phyloP scores from a whole-genome alignment of 2,113 vertebrate species.

The Ursus arctos region DNA sequence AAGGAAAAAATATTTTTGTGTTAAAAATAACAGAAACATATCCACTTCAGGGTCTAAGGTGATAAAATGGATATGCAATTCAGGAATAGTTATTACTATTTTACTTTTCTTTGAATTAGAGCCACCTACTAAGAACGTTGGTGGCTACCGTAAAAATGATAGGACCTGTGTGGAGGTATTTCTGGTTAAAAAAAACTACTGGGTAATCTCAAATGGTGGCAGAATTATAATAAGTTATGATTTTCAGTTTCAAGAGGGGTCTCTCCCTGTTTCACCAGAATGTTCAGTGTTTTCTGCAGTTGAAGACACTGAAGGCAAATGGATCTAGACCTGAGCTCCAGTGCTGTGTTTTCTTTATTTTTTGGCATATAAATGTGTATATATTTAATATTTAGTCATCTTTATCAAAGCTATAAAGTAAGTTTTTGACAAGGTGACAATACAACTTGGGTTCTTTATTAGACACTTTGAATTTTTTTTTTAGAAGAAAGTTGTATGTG shows the following conservation, averaged over 20 bases:
- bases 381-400: not conserved
- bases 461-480: not conserved
- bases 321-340: not conserved
- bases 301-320: not conserved
- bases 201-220: not conserved
- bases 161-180: not conserved
- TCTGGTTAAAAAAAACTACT: not conserved
- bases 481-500: not conserved
- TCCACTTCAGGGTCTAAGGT: not conserved
- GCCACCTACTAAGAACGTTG: not conserved
- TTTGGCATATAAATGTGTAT: not conserved
- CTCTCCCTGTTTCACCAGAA: not conserved
- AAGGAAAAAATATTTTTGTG: not conserved
- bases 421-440: not conserved
- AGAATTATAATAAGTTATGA: not conserved
- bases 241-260: not conserved
- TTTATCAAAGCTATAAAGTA: not conserved
- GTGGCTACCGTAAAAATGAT: not conserved
- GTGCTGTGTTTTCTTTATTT: not conserved
- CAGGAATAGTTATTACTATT: not conserved
- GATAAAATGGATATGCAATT: constrained; percentile 4
- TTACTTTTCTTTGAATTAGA: constrained; percentile 10
- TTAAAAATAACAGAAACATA: not conserved
- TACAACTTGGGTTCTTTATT: not conserved
- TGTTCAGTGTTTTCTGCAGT: not conserved